Evolutionary conservation across 2,113 vertebrate genomes (phyloP).

Genomic region (Benitochromis conjunctus): DNA sequence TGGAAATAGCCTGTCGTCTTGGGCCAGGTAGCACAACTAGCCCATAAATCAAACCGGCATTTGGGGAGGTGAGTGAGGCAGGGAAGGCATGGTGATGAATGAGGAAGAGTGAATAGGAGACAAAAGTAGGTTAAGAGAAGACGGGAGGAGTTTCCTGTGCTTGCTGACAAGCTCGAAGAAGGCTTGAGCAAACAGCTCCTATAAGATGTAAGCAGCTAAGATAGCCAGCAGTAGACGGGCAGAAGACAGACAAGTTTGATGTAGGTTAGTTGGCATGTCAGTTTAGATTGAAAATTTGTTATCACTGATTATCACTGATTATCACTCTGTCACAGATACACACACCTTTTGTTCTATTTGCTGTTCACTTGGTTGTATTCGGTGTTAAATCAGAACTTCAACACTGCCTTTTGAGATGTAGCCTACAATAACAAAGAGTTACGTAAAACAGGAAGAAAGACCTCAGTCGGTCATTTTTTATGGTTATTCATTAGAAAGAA

Average conservation of each 20-base stretch:
- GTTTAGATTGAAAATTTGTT: neutral
- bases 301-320: neutral
- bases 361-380: neutral
- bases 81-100: neutral
- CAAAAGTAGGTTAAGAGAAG: constrained; percentile 15
- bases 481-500: too few species aligned
- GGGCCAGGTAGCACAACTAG: constrained; percentile 43
- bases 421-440: neutral
- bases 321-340: neutral
- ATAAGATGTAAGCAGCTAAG: constrained; percentile 42
- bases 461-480: too few species aligned
- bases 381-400: neutral
- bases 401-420: neutral
- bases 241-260: neutral
- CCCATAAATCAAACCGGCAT: constrained; percentile 53
- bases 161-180: constrained; percentile 64
- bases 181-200: constrained; percentile 61
- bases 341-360: neutral
- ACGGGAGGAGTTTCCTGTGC: constrained; percentile 62
- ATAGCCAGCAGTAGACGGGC: neutral
- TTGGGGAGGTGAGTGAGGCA: neutral
- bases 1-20: constrained; percentile 52
- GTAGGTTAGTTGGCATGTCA: neutral
- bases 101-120: neutral
- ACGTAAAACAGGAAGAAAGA: neutral